phyloP scores from a whole-genome alignment of 2,888 invertebrate genomes.

The Mycalesis mineus region DNA sequence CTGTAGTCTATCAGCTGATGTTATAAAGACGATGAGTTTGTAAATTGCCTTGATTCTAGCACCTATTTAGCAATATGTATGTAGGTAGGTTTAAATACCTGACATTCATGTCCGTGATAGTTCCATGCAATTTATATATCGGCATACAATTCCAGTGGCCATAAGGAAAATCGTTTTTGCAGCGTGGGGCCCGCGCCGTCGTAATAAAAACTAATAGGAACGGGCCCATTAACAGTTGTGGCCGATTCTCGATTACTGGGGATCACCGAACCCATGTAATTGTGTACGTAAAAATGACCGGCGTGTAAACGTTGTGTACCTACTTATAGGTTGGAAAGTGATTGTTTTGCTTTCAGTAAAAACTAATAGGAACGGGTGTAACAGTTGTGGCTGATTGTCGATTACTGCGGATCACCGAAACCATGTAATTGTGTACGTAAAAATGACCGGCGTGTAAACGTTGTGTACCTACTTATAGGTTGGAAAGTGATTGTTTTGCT shows the following conservation, averaged over 20 bases:
- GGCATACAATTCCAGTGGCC: conserved; percentile 34
- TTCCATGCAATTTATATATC: conserved; percentile 28
- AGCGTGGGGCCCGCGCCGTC: conserved; percentile 28
- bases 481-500: too few species aligned
- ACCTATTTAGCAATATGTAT: too few species aligned
- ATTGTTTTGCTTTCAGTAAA: too few species aligned
- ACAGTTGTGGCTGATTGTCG: too few species aligned
- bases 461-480: too few species aligned
- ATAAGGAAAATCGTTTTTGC: conserved; percentile 40
- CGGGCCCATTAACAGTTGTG: conserved; percentile 36
- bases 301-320: neutral
- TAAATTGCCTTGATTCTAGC: too few species aligned
- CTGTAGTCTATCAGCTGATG: too few species aligned
- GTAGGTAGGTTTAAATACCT: neutral
- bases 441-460: too few species aligned
- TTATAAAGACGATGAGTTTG: too few species aligned
- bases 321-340: neutral
- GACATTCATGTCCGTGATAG: neutral
- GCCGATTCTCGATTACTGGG: conserved; percentile 36
- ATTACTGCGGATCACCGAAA: too few species aligned
- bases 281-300: conserved; percentile 16
- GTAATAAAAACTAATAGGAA: conserved; percentile 47
- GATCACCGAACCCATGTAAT: conserved; percentile 20
- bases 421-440: too few species aligned
- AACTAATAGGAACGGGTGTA: too few species aligned